phyloP scores from a whole-genome alignment of 2,888 invertebrate genomes.

The Homarus gammarus region DNA sequence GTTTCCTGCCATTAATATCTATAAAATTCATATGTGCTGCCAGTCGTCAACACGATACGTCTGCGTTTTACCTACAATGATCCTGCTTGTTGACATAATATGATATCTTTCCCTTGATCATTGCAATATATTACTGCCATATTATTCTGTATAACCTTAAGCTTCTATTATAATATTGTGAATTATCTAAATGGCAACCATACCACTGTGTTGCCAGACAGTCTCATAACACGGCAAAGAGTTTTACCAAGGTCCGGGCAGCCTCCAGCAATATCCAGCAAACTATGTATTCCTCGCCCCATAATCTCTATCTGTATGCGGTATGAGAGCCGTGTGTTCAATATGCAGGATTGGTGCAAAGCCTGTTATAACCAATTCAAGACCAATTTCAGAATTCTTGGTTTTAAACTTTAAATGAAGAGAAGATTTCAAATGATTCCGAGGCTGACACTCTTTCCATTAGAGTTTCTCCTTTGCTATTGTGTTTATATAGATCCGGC shows the following conservation, averaged over 20 bases:
- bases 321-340: neutral
- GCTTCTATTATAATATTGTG: too few species aligned
- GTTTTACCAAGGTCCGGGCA: neutral
- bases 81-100: too few species aligned
- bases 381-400: neutral
- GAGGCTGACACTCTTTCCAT: neutral
- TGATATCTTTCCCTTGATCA: too few species aligned
- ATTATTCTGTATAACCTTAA: too few species aligned
- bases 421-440: neutral
- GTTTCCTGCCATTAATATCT: too few species aligned
- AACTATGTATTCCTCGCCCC: neutral
- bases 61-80: too few species aligned
- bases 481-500: neutral
- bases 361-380: neutral
- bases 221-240: neutral
- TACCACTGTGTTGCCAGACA: neutral
- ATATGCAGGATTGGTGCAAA: neutral
- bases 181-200: too few species aligned
- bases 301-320: neutral
- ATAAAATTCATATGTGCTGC: too few species aligned
- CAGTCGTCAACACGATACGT: too few species aligned
- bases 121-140: too few species aligned
- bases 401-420: neutral
- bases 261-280: neutral
- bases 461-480: neutral